Conservation (phyloP, 2,113 vertebrate genomes). For the Scomber scombrus region DNA sequence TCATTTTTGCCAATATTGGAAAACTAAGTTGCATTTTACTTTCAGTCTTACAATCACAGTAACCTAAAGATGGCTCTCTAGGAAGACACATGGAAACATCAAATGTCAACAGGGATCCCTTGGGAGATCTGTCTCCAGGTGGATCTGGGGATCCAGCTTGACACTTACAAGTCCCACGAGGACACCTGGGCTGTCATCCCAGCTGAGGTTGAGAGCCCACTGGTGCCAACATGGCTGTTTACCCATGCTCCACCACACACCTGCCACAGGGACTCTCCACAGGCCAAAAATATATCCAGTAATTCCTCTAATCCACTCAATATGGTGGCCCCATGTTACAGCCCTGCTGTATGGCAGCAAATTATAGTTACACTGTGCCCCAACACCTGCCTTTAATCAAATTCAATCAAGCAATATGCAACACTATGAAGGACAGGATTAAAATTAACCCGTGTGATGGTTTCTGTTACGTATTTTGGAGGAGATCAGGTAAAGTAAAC, state of each 20-base stretch:
- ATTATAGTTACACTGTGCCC: slow-evolving; percentile 76
- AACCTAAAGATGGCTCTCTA: slow-evolving; percentile 50
- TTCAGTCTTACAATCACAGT: slow-evolving; percentile 50
- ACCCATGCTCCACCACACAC: slow-evolving; percentile 77
- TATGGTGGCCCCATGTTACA: slow-evolving; percentile 76
- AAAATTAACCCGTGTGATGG: slow-evolving; percentile 48
- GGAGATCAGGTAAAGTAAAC: neutral
- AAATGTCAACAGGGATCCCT: slow-evolving; percentile 71
- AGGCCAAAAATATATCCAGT: slow-evolving; percentile 72
- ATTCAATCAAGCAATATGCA: slow-evolving; percentile 58
- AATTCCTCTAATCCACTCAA: slow-evolving; percentile 85
- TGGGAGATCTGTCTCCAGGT: slow-evolving; percentile 75
- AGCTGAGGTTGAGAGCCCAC: slow-evolving; percentile 66
- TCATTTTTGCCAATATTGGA: slow-evolving; percentile 33
- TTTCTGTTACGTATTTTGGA: slow-evolving; percentile 11
- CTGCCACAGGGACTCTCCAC: slow-evolving; percentile 79
- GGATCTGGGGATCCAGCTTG: slow-evolving; percentile 73
- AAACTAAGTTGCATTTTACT: slow-evolving; percentile 41
- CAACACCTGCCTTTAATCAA: slow-evolving; percentile 79
- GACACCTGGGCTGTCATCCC: slow-evolving; percentile 80
- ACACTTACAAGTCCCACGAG: slow-evolving; percentile 79
- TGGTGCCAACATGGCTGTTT: slow-evolving; percentile 83
- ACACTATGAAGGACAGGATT: slow-evolving; percentile 41
- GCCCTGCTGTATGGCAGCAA: slow-evolving; percentile 65
- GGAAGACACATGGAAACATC: slow-evolving; percentile 53